Percentiles rank a stretch among this genome's conserved stretches.
Conservation (phyloP, 2,797 vertebrate genomes). For the Florisuga fusca region DNA sequence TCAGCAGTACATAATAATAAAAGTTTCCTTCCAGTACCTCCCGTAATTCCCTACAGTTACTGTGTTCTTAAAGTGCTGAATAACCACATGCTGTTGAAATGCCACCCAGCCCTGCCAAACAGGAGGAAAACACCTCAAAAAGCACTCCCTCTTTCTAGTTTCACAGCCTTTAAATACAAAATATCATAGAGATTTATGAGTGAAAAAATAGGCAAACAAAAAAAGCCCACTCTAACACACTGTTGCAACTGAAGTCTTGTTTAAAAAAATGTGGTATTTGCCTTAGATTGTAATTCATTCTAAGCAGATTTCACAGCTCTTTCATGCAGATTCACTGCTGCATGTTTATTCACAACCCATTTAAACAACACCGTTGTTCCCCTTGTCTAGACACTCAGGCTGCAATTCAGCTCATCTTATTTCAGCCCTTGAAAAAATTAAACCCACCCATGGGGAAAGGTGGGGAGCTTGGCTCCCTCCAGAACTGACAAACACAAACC, state of each 20-base stretch:
- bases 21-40: background rate
- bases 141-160: background rate
- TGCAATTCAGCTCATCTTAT: background rate
- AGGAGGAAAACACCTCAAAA: slow-evolving; percentile 8
- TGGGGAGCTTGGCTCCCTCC: background rate
- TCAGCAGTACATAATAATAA: background rate
- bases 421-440: background rate
- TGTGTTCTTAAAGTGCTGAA: background rate
- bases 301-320: background rate
- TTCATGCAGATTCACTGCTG: background rate
- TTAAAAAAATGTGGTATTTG: background rate
- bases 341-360: background rate
- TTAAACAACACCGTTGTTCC: background rate
- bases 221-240: background rate
- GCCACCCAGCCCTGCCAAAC: slow-evolving; percentile 1
- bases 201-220: background rate
- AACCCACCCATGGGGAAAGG: background rate
- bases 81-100: slow-evolving; percentile 22
- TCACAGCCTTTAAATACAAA: background rate
- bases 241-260: background rate
- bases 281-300: background rate
- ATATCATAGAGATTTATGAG: background rate
- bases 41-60: background rate
- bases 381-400: background rate
- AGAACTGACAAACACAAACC: background rate